Conservation (phyloP, 2,113 vertebrate species). For the Helogale parvula region DNA sequence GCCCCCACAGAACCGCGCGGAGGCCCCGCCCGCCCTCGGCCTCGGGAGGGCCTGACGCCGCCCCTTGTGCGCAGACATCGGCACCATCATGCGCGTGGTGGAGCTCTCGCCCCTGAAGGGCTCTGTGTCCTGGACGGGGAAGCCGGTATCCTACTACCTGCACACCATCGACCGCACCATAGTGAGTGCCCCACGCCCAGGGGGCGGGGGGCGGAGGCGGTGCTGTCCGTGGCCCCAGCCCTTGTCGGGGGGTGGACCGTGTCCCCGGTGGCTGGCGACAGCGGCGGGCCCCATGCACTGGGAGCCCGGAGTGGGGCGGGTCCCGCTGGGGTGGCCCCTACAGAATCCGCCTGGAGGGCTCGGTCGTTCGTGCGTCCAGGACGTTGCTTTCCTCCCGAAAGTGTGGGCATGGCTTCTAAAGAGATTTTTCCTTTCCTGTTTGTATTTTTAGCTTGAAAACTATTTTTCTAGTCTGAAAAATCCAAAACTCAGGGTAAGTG, state of each 20-base stretch:
- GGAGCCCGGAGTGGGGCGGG: not conserved
- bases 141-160: conserved; percentile 99
- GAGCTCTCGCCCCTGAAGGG: conserved; percentile 98
- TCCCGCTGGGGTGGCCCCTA: too few relatives aligned
- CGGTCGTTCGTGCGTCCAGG: accelerated
- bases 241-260: not conserved
- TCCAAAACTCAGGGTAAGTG: conserved; percentile 99
- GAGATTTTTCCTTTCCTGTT: not conserved
- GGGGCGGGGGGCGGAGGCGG: not conserved
- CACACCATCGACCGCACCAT: conserved; percentile 99
- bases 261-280: not conserved
- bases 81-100: conserved; percentile 99
- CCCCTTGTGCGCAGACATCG: conserved; percentile 90
- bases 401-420: not conserved
- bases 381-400: not conserved
- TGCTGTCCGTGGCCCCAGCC: not conserved
- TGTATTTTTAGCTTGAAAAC: conserved; percentile 97
- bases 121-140: conserved; percentile 99
- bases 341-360: accelerated
- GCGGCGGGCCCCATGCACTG: not conserved
- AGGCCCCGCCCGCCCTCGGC: not conserved
- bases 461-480: conserved; percentile 99
- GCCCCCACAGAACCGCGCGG: accelerated
- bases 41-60: not conserved
- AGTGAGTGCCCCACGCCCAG: conserved; percentile 87